Conservation (phyloP, 2,888 invertebrate species). For the Axea sp. region DNA sequence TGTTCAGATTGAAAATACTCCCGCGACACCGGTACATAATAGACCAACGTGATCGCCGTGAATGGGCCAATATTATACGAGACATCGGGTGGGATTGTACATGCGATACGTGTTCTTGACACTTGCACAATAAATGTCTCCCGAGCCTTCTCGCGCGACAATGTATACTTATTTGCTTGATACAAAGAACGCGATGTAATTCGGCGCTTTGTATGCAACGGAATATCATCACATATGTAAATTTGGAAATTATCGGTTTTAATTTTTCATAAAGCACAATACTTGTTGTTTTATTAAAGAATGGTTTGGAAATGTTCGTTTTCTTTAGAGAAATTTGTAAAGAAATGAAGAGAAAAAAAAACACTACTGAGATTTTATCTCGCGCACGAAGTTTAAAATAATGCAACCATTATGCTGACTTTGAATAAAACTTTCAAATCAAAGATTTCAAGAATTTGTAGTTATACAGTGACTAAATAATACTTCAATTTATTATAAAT, state of each 20-base stretch:
- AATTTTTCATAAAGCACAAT: no score
- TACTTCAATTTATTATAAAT: no score
- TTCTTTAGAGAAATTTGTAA: no score
- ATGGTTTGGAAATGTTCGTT: no score
- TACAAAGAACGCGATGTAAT: constrained; percentile 66
- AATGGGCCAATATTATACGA: constrained; percentile 72
- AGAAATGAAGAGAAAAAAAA: no score
- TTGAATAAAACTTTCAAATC: no score
- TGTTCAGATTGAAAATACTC: constrained; percentile 34
- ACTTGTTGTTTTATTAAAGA: constrained; percentile 1
- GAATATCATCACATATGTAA: constrained; percentile 25
- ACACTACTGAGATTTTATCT: no score
- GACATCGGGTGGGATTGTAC: constrained; percentile 41
- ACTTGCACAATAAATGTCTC: constrained; percentile 68
- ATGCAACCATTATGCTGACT: no score
- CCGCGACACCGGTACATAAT: constrained; percentile 51
- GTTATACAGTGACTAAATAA: no score
- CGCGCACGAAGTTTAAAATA: no score
- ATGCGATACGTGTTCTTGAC: constrained; percentile 55
- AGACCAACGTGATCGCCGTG: constrained; percentile 54
- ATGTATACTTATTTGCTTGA: constrained; percentile 64
- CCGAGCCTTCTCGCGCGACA: constrained; percentile 64
- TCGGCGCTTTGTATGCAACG: constrained; percentile 50
- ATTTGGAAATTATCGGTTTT: constrained; percentile 26
- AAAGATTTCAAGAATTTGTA: no score